These are phyloP conservation scores for Romanomermis culicivorax DNA, from an alignment of 2,888 invertebrate species.

Conservation along the genomic window DNA sequence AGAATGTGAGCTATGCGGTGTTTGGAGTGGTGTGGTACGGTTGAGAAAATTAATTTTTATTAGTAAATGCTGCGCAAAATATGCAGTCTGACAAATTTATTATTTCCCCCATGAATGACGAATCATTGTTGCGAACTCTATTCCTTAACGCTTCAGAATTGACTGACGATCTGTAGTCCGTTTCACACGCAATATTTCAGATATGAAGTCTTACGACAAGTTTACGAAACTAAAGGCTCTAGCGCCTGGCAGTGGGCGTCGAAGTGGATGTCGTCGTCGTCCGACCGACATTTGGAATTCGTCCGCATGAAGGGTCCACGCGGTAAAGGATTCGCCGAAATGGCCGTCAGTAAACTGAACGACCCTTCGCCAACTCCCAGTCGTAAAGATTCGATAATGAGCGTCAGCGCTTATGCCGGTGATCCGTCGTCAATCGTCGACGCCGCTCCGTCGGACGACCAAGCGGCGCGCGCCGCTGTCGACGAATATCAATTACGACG, in stretches of 20 bases:
- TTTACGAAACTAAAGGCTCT: conserved; percentile 51
- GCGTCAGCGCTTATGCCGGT: background rate
- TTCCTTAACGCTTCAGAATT: too few species aligned
- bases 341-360: conserved; percentile 42
- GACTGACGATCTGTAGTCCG: too few species aligned
- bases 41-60: too few species aligned
- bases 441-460: background rate
- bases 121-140: too few species aligned
- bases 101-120: too few species aligned
- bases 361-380: background rate
- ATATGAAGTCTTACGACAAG: conserved; percentile 86
- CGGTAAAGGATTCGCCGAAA: conserved; percentile 87
- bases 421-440: background rate
- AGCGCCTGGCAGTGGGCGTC: conserved; percentile 28
- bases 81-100: too few species aligned
- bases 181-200: too few species aligned
- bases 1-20: too few species aligned
- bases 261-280: conserved; percentile 17
- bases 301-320: conserved; percentile 93
- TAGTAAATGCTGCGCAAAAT: too few species aligned
- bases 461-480: background rate
- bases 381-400: background rate
- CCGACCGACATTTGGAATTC: conserved; percentile 78
- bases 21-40: too few species aligned
- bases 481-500: background rate